Evolutionary conservation across 2,888 invertebrate genomes (phyloP).

Genomic region (Chloroclysta siterata): DNA sequence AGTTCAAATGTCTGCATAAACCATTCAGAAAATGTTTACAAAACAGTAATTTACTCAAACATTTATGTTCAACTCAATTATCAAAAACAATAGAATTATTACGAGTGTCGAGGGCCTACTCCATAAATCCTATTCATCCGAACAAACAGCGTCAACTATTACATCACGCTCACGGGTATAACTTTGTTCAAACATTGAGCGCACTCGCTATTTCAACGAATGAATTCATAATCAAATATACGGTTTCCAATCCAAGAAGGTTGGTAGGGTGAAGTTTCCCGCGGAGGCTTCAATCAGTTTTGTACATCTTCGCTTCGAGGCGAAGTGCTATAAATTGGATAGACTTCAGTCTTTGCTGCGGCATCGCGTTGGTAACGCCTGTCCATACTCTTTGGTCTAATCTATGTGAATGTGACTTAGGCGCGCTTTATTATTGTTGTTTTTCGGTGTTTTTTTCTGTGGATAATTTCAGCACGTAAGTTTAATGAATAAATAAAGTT

Average conservation of each 20-base stretch:
- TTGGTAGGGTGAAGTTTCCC: constrained; percentile 15
- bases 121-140: constrained; percentile 6
- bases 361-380: constrained; percentile 28
- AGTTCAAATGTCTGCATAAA: no score
- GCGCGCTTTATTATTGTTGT: constrained; percentile 29
- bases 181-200: constrained; percentile 35
- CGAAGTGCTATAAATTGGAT: constrained; percentile 26
- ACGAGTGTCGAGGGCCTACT: not conserved
- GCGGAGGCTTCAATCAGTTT: constrained; percentile 31
- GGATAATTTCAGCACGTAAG: constrained; percentile 15
- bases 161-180: constrained; percentile 28
- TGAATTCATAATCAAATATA: constrained; percentile 19
- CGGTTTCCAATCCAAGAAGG: constrained; percentile 21
- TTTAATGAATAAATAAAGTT: not conserved
- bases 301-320: constrained; percentile 28
- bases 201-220: constrained; percentile 23
- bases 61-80: constrained; percentile 2
- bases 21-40: not conserved
- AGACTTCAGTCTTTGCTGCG: constrained; percentile 34
- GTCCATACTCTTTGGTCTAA: not conserved
- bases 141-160: constrained; percentile 28
- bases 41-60: not conserved
- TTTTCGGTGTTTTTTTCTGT: constrained; percentile 1
- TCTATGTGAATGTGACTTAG: constrained; percentile 16
- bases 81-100: constrained; percentile 1